Evolutionary conservation across 2,888 invertebrate species (phyloP).

Genomic region (Anagyrus pseudococci): DNA sequence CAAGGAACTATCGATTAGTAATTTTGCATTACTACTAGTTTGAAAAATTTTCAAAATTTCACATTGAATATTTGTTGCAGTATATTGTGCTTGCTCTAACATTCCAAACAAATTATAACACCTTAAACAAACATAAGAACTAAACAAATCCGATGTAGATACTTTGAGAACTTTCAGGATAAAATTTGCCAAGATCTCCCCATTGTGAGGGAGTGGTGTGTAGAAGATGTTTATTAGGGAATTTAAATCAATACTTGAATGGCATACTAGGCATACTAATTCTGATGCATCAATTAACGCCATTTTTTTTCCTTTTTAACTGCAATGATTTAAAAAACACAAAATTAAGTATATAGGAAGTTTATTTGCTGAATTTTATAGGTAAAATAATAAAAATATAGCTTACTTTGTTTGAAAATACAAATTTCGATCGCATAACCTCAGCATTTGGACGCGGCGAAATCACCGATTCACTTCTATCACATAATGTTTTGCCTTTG

Average conservation of each 20-base stretch:
- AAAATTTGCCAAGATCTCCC: slow-evolving; percentile 46
- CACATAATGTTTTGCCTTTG: too few species aligned
- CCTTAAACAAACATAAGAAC: slow-evolving; percentile 47
- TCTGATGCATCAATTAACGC: slow-evolving; percentile 29
- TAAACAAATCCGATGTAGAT: slow-evolving; percentile 38
- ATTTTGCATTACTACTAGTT: slow-evolving; percentile 33
- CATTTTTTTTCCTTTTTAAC: slow-evolving; percentile 10
- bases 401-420: background rate
- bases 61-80: slow-evolving; percentile 45
- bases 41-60: slow-evolving; percentile 50
- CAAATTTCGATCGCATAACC: background rate
- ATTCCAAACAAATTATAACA: slow-evolving; percentile 51
- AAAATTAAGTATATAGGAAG: background rate
- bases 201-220: slow-evolving; percentile 46
- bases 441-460: background rate
- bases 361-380: background rate
- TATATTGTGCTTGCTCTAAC: slow-evolving; percentile 52
- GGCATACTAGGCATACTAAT: slow-evolving; percentile 47
- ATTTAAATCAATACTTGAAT: slow-evolving; percentile 39
- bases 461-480: background rate
- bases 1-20: background rate
- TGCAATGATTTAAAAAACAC: background rate
- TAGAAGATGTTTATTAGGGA: slow-evolving; percentile 48
- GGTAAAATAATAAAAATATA: background rate
- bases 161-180: slow-evolving; percentile 44